Percentiles rank a stretch among this genome's conserved stretches.
Conservation (phyloP, 2,113 vertebrate species). For the Gasterosteus nipponicus region DNA sequence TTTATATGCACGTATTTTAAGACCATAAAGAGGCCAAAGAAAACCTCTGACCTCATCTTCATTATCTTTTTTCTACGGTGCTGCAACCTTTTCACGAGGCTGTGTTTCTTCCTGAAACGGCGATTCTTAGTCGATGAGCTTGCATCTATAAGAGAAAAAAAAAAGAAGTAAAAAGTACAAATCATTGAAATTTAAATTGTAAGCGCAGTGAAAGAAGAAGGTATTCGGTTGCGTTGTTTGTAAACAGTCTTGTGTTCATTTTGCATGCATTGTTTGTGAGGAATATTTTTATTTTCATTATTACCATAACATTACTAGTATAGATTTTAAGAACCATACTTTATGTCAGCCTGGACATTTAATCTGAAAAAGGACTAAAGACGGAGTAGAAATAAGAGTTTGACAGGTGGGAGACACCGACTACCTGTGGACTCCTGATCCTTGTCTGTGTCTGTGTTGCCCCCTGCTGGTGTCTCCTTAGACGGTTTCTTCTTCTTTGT, state of each 20-base stretch:
- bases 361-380: not conserved
- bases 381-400: not conserved
- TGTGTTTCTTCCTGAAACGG: constrained; percentile 44
- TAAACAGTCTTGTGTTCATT: not conserved
- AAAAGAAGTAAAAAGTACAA: no score
- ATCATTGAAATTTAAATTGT: no score
- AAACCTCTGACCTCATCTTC: constrained; percentile 32
- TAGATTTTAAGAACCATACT: not conserved
- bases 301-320: not conserved
- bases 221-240: not conserved
- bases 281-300: not conserved
- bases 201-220: not conserved
- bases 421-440: constrained; percentile 38
- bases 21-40: not conserved
- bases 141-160: not conserved
- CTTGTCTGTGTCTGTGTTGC: constrained; percentile 22
- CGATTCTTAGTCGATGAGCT: constrained; percentile 27
- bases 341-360: not conserved
- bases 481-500: constrained; percentile 24
- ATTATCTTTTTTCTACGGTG: not conserved
- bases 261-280: no score
- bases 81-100: constrained; percentile 33
- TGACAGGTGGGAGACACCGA: no score
- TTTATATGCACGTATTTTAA: no score
- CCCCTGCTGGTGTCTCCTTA: constrained; percentile 47